Evolutionary conservation across 2,888 invertebrate genomes (phyloP), one percentile per base, ranked within the genome.

Genomic region (Neelides folsomi): DNA sequence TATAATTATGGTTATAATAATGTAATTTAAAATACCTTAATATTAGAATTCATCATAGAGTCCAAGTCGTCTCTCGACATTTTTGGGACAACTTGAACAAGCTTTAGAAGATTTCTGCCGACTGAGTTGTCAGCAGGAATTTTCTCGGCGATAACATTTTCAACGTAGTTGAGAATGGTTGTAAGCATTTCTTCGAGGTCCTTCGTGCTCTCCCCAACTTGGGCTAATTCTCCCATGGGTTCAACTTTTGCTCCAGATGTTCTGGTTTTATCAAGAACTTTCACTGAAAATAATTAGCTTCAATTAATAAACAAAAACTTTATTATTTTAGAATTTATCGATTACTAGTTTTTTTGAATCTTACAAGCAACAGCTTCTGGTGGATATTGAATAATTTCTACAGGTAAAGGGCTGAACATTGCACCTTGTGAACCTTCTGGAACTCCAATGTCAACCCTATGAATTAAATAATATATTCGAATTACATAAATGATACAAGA

Each of bases 381-480:
- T 68, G 92, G 89, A 69, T 94, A 94, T 66, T 83, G 83, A 12
- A 79, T 80, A 52, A 93, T 79, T 67, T 88, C 84, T 8, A 94
- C 88, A 62, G 86, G 83, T 37, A 95, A 83, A 20, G 94, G 92
- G 1, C 95, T 93, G 72, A 97, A 98, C 93, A 93, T 89, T 69
- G 86, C 86, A 57, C 95, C 93, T 68, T 82, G 81, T 69, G 89
- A 87, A 58, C 90, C 90, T 59, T 83, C 85, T 43, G 95, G 97
- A 42, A 97, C 92, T 41, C 97, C 97, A 56, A 95, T 79, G 57
- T 86, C 79, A 10, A 90, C 87, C 70, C 94, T 77, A 61, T 19
- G 67, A 62, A 57, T 53, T 54, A 51, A 54, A 55, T n/a, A n/a
- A n/a, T n/a, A n/a, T n/a, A n/a, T n/a, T n/a, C n/a, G n/a, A n/a